Evolutionary conservation across 1,140 invertebrate genomes (phyloP), one percentile per base, ranked within the genome.

Genomic region (Protaetia brevitarsis): DNA sequence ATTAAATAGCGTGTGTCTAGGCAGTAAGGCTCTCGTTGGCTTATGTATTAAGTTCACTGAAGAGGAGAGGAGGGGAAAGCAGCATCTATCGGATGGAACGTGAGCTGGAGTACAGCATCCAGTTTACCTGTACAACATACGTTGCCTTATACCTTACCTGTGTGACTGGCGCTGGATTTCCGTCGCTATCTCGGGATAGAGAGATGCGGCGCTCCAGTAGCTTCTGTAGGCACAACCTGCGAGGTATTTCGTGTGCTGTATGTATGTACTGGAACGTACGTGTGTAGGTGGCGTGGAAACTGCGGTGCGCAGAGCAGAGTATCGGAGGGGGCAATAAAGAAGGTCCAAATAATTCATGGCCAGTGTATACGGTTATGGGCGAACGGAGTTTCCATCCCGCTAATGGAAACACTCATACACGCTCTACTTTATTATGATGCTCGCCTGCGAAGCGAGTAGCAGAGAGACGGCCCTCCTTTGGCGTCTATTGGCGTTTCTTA

Each of bases 311-410:
- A 7, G 64, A 19, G 23, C 23, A 30, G 27, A 65, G 64, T 65
- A 57, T 34, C 29, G 30, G 37, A 30, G 26, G 29, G 51, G 13
- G 64, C 30, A 45, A 65, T 65, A 65, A 65, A 65, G 64, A 65
- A 65, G 64, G 64, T 65, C 37, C 64, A 65, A 65, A 65, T 65
- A 65, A 65, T 65, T 65, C 64, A 65, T 65, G 64, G 37, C 64
- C 45, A 65, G 45, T 51, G 64, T 65, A 65, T 65, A 65, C 51
- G 64, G 56, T 65, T 65, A 65, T 65, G 64, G 64, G 41, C 51
- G 56, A 65, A 16, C 30, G 41, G 64, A 28, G 64, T 56, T 51
- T 45, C 64, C 64, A 65, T 65, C 64, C 64, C 16, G 56, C 64
- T 65, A 65, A 65, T 65, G 64, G 64, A 45, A 65, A 65, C 56